Evolutionary conservation across 2,113 vertebrate species (phyloP).

Genomic region (Harpagus bidentatus): DNA sequence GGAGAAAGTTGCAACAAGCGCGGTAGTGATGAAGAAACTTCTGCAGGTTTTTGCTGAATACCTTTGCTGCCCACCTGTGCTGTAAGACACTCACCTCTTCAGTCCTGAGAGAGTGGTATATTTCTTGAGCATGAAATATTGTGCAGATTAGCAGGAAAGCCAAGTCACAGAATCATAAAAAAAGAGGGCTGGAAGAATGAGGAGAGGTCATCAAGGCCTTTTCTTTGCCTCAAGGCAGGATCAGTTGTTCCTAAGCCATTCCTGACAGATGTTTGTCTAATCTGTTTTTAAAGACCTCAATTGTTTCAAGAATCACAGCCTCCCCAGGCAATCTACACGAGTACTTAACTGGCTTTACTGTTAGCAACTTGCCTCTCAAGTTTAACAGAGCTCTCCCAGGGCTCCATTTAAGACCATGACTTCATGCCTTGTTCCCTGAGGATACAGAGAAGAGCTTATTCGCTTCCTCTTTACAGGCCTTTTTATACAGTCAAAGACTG

Average conservation of each 20-base stretch:
- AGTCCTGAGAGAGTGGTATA: background rate
- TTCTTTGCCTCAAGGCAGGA: slow-evolving; percentile 7
- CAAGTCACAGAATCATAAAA: background rate
- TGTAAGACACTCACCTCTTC: background rate
- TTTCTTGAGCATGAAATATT: background rate
- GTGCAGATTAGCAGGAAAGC: background rate
- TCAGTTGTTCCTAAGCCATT: background rate
- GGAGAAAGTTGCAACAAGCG: background rate
- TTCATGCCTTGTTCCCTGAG: background rate
- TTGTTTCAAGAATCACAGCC: background rate
- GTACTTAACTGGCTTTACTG: background rate
- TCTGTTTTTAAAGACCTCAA: slow-evolving; percentile 2
- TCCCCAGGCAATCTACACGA: background rate
- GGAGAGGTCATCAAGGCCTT: background rate
- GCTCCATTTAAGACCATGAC: background rate
- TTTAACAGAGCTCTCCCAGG: background rate
- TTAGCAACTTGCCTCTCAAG: background rate
- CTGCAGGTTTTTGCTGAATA: background rate
- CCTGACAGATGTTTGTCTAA: slow-evolving; percentile 15
- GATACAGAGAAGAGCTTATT: background rate
- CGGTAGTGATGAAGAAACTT: background rate
- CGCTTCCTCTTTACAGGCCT: background rate
- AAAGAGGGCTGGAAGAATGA: background rate
- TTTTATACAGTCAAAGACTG: background rate
- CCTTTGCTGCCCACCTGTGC: background rate